Conservation (phyloP, 2,113 vertebrate species). For the Pedetes capensis region DNA sequence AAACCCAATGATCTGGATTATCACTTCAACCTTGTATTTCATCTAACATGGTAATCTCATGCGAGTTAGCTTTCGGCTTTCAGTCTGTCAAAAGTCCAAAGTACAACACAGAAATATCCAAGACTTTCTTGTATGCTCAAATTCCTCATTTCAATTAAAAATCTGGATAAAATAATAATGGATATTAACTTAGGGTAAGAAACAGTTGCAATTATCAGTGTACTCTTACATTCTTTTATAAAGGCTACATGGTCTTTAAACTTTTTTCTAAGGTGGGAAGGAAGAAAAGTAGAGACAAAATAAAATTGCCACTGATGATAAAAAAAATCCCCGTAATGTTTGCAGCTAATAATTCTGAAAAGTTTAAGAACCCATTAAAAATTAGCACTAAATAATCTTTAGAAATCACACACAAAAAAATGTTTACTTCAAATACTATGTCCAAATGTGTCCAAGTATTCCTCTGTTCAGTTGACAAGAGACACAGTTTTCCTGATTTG, state of each 20-base stretch:
- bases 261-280: not conserved
- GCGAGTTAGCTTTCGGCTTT: not conserved
- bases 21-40: not conserved
- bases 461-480: slow-evolving; percentile 76
- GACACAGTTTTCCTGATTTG: slow-evolving; percentile 67
- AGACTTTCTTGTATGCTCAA: slow-evolving; percentile 3
- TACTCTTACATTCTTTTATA: not conserved
- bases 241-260: not conserved
- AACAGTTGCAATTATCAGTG: not conserved
- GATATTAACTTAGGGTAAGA: not conserved
- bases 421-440: slow-evolving; percentile 74
- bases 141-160: slow-evolving; percentile 34
- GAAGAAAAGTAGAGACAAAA: not conserved
- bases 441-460: slow-evolving; percentile 78
- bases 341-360: slow-evolving; percentile 70
- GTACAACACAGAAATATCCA: not conserved
- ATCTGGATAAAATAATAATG: not conserved
- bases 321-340: slow-evolving; percentile 54
- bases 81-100: slow-evolving; percentile 12
- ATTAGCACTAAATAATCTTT: slow-evolving; percentile 72
- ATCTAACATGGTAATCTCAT: not conserved
- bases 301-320: slow-evolving; percentile 43
- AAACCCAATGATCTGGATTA: not conserved
- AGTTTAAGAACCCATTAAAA: slow-evolving; percentile 49
- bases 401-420: slow-evolving; percentile 76